A percentile compares a stretch with the other conserved stretches of the same genome.
Conservation (phyloP, 2,113 vertebrate genomes). For the Cisticola juncidis region DNA sequence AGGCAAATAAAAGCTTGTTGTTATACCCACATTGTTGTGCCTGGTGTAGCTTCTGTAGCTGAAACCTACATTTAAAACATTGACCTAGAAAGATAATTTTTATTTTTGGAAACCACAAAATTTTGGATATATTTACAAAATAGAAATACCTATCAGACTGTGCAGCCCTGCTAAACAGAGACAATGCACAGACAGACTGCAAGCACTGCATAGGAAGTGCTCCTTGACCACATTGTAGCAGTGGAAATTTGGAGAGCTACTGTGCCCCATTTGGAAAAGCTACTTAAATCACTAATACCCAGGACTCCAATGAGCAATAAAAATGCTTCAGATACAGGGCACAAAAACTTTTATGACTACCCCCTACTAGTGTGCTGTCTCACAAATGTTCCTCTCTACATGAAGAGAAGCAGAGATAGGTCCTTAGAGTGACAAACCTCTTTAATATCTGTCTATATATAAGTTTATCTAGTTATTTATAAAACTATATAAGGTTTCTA, state of each 20-base stretch:
- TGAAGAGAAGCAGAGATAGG: background rate
- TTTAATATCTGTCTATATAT: background rate
- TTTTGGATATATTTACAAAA: background rate
- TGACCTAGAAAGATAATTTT: background rate
- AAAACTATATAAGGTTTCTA: slow-evolving; percentile 59
- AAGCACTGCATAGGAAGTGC: background rate
- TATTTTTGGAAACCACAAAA: background rate
- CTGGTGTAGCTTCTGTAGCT: background rate
- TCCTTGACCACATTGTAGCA: background rate
- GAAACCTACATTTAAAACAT: background rate
- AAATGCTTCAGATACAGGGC: background rate
- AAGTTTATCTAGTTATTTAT: slow-evolving; percentile 48
- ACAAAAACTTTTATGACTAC: background rate
- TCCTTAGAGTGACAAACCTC: background rate
- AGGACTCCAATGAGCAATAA: background rate
- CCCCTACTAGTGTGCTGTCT: background rate
- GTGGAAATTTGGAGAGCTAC: background rate
- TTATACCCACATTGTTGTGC: background rate
- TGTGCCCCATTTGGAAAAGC: background rate
- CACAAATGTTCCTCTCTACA: background rate
- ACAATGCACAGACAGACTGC: background rate
- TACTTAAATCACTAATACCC: background rate
- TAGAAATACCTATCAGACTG: background rate
- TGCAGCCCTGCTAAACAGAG: background rate
- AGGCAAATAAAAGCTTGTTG: background rate